Conservation (phyloP, 2,113 vertebrate genomes). For the Prinia subflava region DNA sequence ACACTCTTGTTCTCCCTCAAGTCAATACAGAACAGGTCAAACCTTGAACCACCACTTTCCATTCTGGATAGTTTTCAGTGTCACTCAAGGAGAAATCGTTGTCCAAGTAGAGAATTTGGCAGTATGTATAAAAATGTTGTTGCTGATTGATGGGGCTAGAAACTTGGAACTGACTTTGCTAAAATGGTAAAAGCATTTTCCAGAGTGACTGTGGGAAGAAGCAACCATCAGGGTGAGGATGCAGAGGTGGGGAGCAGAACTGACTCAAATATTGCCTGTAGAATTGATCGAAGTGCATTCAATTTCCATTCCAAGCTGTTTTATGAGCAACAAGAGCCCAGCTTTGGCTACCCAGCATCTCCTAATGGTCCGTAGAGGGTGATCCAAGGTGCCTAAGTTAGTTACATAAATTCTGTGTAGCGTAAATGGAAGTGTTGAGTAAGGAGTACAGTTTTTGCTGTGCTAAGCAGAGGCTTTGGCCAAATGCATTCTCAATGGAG, state of each 20-base stretch:
- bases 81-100: background rate
- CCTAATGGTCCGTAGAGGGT: background rate
- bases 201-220: background rate
- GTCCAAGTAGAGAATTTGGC: background rate
- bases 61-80: background rate
- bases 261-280: background rate
- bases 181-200: background rate
- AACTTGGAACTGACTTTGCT: background rate
- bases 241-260: background rate
- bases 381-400: background rate
- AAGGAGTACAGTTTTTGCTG: background rate
- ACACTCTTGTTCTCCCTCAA: background rate
- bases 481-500: background rate
- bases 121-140: background rate
- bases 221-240: background rate
- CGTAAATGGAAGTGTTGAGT: background rate
- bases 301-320: background rate
- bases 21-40: background rate
- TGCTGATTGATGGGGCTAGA: background rate
- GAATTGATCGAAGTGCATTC: background rate
- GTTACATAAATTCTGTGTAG: background rate
- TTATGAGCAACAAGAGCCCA: background rate
- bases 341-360: background rate
- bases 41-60: background rate
- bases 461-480: background rate